Evolutionary conservation across 1,140 invertebrate species (phyloP).

Genomic region (Episyrphus balteatus): DNA sequence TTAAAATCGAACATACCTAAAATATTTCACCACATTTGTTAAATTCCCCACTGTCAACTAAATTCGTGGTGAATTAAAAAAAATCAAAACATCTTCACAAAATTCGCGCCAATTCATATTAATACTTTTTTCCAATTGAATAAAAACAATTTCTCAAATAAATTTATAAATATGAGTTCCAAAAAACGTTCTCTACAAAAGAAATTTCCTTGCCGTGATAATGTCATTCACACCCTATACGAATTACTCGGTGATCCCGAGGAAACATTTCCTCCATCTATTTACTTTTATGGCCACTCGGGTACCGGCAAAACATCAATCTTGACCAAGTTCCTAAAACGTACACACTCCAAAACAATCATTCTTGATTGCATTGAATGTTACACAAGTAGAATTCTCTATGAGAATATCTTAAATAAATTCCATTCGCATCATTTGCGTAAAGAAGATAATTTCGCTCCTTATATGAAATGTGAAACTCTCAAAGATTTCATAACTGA

Average conservation of each 20-base stretch:
- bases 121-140: no score
- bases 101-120: no score
- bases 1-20: no score
- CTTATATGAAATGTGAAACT: slow-evolving; percentile 52
- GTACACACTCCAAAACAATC: slow-evolving; percentile 49
- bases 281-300: slow-evolving; percentile 69
- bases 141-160: no score
- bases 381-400: slow-evolving; percentile 60
- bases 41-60: no score
- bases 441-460: not conserved
- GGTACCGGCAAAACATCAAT: slow-evolving; percentile 70
- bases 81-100: no score
- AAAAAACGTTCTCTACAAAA: no score
- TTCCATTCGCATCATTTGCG: slow-evolving; percentile 25
- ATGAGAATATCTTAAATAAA: slow-evolving; percentile 59
- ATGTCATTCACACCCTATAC: slow-evolving; percentile 45
- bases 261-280: slow-evolving; percentile 47
- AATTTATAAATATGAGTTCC: no score
- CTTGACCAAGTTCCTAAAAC: slow-evolving; percentile 45
- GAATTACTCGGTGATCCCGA: slow-evolving; percentile 46
- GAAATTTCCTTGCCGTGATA: slow-evolving; percentile 44
- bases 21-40: no score
- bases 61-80: no score
- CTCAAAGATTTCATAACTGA: slow-evolving; percentile 58
- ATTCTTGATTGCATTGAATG: slow-evolving; percentile 74